Evolutionary conservation across 2,888 invertebrate genomes (phyloP).

Genomic region (Lagria hirta): DNA sequence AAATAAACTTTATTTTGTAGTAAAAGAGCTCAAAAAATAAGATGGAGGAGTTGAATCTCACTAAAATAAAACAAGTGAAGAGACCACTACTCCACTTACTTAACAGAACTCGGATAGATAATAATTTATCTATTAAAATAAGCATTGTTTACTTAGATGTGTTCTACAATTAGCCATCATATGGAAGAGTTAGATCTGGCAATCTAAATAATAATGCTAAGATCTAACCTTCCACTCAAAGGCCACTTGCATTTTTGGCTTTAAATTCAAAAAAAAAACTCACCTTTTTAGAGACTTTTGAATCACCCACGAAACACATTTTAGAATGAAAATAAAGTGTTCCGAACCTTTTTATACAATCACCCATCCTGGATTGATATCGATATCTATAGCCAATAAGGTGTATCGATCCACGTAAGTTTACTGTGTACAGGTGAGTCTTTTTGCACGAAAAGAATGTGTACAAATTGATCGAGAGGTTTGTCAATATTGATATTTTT

Average conservation of each 20-base stretch:
- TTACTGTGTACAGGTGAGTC: slow-evolving; percentile 18
- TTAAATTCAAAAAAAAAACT: slow-evolving; percentile 1
- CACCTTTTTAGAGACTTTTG: slow-evolving; percentile 2
- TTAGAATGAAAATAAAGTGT: not conserved
- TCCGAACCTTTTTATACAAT: slow-evolving; percentile 15
- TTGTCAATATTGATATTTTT: slow-evolving; percentile 16
- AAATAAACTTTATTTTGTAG: no score
- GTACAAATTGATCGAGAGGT: slow-evolving; percentile 14
- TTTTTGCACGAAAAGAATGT: slow-evolving; percentile 12
- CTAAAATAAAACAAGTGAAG: slow-evolving; percentile 50
- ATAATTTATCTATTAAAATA: no score
- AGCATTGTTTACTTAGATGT: no score
- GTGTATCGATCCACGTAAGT: slow-evolving; percentile 22
- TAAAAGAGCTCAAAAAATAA: slow-evolving; percentile 37
- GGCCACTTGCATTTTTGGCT: slow-evolving; percentile 25
- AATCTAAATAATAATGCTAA: slow-evolving; percentile 37
- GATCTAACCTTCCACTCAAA: slow-evolving; percentile 46
- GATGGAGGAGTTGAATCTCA: slow-evolving; percentile 56
- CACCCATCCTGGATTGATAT: slow-evolving; percentile 21
- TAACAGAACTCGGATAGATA: slow-evolving; percentile 32
- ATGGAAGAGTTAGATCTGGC: slow-evolving; percentile 50
- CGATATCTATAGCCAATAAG: slow-evolving; percentile 27
- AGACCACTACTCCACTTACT: slow-evolving; percentile 55
- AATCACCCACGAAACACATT: slow-evolving; percentile 12
- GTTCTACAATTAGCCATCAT: slow-evolving; percentile 33